A percentile compares a stretch with the other conserved stretches of the same genome.
phyloP scores from a whole-genome alignment of 1,140 invertebrate species.

The Odontomachus brunneus region DNA sequence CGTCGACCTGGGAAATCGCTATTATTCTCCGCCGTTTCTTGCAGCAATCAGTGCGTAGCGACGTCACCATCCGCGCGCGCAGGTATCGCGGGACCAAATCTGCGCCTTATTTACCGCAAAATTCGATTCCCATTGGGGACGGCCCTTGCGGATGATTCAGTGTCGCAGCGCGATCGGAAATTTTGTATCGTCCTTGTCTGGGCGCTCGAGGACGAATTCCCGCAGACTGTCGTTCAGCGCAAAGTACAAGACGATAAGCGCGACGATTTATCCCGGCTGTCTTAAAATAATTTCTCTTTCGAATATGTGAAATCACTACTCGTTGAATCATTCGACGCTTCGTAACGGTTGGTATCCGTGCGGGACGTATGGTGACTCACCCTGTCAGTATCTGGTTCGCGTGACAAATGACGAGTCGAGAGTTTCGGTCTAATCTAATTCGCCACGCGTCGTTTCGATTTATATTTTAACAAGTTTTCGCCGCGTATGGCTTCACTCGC shows the following conservation, averaged over 20 bases:
- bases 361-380: constrained; percentile 7
- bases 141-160: constrained; percentile 2
- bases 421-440: constrained; percentile 16
- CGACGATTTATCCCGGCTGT: not conserved
- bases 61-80: not conserved
- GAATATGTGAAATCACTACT: not conserved
- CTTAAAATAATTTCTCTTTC: constrained; percentile 17
- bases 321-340: constrained; percentile 19
- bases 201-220: not conserved
- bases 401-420: constrained; percentile 9
- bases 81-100: constrained; percentile 69
- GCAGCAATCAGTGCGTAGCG: constrained; percentile 68
- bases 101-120: constrained; percentile 60
- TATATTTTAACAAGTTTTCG: constrained; percentile 14
- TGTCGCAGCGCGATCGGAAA: constrained; percentile 2
- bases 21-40: constrained; percentile 67
- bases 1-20: constrained; percentile 70
- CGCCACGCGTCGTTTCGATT: not conserved
- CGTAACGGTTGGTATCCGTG: not conserved
- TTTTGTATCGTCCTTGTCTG: not conserved
- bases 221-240: not conserved
- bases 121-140: constrained; percentile 59
- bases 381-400: constrained; percentile 21
- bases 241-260: not conserved
- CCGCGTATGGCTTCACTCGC: too few relatives aligned